Conservation (phyloP, 2,888 invertebrate species). For the Melikaiella ostensackeni region DNA sequence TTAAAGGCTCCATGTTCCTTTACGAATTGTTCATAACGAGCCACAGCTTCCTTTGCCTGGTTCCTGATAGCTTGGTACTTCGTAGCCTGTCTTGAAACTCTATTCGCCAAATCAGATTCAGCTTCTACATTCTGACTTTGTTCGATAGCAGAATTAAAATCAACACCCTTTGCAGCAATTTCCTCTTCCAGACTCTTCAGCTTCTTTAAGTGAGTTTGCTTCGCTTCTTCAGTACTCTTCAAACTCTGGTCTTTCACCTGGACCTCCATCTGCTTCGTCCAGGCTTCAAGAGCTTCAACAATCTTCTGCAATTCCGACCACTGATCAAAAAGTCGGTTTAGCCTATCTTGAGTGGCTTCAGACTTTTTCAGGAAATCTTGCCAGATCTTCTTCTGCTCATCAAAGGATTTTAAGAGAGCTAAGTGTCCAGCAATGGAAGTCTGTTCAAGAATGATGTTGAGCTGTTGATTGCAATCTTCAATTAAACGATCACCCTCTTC, state of each 20-base stretch:
- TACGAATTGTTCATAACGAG: constrained; percentile 90
- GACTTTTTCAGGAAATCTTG: constrained; percentile 86
- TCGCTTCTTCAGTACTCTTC: constrained; percentile 90
- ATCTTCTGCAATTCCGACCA: constrained; percentile 90
- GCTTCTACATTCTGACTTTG: constrained; percentile 85
- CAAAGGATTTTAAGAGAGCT: constrained; percentile 84
- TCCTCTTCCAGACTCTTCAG: constrained; percentile 85
- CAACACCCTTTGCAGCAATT: constrained; percentile 83
- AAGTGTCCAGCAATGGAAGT: constrained; percentile 86
- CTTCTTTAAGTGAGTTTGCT: constrained; percentile 87
- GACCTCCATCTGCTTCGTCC: constrained; percentile 91
- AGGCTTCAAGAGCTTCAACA: constrained; percentile 87
- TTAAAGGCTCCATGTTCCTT: constrained; percentile 89
- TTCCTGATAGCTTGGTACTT: constrained; percentile 91
- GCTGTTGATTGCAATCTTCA: constrained; percentile 83
- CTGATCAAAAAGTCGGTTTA: constrained; percentile 87
- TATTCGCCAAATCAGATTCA: constrained; percentile 86
- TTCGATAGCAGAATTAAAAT: constrained; percentile 84
- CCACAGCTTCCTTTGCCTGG: constrained; percentile 89
- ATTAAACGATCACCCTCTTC: constrained; percentile 86
- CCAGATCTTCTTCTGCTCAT: constrained; percentile 87
- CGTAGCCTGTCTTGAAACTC: constrained; percentile 87
- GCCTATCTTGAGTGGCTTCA: constrained; percentile 83
- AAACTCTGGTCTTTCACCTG: constrained; percentile 93
- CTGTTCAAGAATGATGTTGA: constrained; percentile 86